Evolutionary conservation across 2,888 invertebrate species (phyloP), one percentile per base, ranked within the genome.

Genomic region (Ophioninae sp.): DNA sequence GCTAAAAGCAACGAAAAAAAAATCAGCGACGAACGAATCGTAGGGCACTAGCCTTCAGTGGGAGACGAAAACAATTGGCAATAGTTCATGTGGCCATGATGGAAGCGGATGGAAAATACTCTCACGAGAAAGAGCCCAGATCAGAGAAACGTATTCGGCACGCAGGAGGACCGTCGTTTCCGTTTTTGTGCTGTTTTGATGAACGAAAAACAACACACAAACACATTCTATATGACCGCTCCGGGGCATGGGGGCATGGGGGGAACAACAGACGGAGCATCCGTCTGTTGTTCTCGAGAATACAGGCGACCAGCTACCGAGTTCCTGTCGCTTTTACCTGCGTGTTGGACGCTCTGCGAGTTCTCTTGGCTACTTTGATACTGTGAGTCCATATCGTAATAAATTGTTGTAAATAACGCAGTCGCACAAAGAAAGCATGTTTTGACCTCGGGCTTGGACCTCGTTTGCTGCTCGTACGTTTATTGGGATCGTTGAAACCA

Each of bases 221-320:
- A 22, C 41, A 9, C 68, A 51, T 44, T 44, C 9, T 44, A 68
- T 13, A 44, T 44, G 41, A 44, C 44, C 22, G 51, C 44, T 68
- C 51, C 44, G 20, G 68, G 65, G 65, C 37, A 67, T 41, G 39
- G 39, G n/a, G n/a, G n/a, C n/a, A n/a, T n/a, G n/a, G n/a, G n/a
- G n/a, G n/a, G n/a, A n/a, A n/a, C n/a, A n/a, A n/a, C n/a, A n/a
- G n/a, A n/a, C n/a, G n/a, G n/a, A n/a, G n/a, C n/a, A 13, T 8
- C 39, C 41, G n/a, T 67, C 65, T 67, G 39, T 8, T 1, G 39
- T 20, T 20, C 39, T 20, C 65, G 65, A 67, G 51, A 51, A 51
- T 51, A 51, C 17, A 51, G 17, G 6, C 17, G 51, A 51, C 17
- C 17, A 30, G 13, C 51, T 2, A 51, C 6, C 51, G 51, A 13